Evolutionary conservation across 2,797 vertebrate genomes (phyloP).

Genomic region (Artibeus lituratus): DNA sequence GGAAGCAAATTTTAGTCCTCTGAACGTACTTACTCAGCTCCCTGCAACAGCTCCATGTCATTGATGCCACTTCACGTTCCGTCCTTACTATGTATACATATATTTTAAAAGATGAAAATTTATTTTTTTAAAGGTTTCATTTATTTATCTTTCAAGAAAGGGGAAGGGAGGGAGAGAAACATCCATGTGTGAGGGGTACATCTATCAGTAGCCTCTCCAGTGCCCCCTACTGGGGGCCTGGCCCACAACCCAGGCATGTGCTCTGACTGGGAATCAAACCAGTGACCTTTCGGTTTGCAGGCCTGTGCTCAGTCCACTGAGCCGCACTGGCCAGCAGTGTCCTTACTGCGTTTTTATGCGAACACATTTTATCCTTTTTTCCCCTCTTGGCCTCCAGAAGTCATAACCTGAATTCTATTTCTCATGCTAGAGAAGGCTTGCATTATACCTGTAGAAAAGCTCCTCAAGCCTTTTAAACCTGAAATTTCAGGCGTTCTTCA

Average conservation of each 20-base stretch:
- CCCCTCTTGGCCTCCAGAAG: background rate
- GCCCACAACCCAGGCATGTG: no score
- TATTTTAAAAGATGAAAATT: no score
- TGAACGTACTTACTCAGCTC: background rate
- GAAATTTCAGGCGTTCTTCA: conserved; percentile 33
- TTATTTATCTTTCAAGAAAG: no score
- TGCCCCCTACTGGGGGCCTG: no score
- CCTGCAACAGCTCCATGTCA: background rate
- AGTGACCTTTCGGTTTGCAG: no score
- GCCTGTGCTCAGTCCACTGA: no score
- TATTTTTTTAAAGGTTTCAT: no score
- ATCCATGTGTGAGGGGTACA: no score
- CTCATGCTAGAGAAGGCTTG: background rate
- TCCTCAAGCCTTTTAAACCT: background rate
- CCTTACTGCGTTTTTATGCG: background rate
- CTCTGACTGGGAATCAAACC: no score
- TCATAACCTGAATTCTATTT: conserved; percentile 51
- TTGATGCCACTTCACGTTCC: background rate
- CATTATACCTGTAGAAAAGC: background rate
- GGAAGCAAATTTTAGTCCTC: background rate
- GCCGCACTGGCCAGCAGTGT: background rate
- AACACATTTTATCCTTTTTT: background rate
- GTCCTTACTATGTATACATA: background rate
- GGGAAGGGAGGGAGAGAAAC: no score
- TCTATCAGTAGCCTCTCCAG: no score